A percentile compares a stretch with the other conserved stretches of the same genome.
Evolutionary conservation across 2,888 invertebrate genomes (phyloP).

Genomic region (Syrista parreyssii): DNA sequence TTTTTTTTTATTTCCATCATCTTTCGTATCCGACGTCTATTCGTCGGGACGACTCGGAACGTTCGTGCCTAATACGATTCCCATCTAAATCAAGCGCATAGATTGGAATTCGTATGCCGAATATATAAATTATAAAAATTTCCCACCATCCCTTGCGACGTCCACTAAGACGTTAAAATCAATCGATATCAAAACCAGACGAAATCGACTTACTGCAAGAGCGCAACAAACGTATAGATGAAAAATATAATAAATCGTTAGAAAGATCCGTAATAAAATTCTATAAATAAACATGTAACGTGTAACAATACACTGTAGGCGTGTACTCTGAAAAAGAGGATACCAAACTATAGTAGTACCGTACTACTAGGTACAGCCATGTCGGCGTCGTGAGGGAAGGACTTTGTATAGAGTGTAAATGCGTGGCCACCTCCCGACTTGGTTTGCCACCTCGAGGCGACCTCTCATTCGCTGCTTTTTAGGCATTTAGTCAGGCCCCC

Average conservation of each 20-base stretch:
- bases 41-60: background rate
- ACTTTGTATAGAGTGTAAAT: background rate
- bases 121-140: background rate
- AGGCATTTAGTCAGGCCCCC: conserved; percentile 6
- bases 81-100: background rate
- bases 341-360: background rate
- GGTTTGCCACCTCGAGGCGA: background rate
- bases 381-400: background rate
- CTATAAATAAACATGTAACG: background rate
- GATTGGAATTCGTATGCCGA: background rate
- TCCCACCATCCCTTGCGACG: background rate
- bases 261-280: background rate
- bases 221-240: background rate
- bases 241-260: background rate
- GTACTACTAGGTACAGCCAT: background rate
- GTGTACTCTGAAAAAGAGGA: background rate
- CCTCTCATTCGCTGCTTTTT: conserved; percentile 2
- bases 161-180: background rate
- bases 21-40: background rate
- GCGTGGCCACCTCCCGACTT: background rate
- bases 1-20: background rate
- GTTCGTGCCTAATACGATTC: background rate
- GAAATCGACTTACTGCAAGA: background rate
- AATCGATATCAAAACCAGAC: background rate
- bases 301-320: background rate